Conservation (phyloP, 37 sponge, comb jelly and placozoan genomes). For the Aplysina aerophoba region DNA sequence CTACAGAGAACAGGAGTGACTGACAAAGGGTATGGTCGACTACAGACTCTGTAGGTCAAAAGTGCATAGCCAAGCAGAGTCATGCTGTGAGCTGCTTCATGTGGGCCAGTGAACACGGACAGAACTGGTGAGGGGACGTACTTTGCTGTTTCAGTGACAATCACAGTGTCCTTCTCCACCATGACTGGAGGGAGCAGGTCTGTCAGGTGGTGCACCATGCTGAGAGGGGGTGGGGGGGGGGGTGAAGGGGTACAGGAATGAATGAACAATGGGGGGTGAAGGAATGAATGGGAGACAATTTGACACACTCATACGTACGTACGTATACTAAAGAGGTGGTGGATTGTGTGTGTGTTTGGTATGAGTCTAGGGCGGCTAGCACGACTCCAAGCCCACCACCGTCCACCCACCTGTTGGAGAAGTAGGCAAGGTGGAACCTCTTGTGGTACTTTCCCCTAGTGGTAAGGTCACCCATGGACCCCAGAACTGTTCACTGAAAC, state of each 20-base stretch:
- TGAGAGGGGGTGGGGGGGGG: constrained; percentile 10
- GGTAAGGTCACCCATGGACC: constrained; percentile 60
- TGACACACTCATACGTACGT: background rate
- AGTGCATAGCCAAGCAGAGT: no score
- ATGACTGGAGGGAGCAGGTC: constrained; percentile 11
- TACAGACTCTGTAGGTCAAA: no score
- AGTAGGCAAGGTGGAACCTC: constrained; percentile 75
- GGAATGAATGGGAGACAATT: background rate
- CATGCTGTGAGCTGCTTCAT: no score
- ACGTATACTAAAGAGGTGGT: background rate
- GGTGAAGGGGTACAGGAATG: background rate
- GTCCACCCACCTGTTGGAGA: constrained; percentile 83
- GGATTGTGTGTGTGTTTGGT: background rate
- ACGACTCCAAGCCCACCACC: no score
- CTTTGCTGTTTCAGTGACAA: constrained; percentile 76
- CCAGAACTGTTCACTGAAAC: no score
- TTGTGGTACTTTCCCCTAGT: constrained; percentile 60
- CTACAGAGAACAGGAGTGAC: no score
- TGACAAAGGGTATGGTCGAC: no score
- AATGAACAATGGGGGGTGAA: no score
- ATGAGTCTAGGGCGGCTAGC: background rate
- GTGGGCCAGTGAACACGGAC: no score
- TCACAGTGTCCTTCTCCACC: constrained; percentile 12
- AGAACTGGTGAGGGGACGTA: constrained; percentile 33
- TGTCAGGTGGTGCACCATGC: constrained; percentile 82